Conservation (phyloP, 1,140 invertebrate genomes). For the honey bee (Apis mellifera) region Amel_HAv3.1 CM009943.2:6126001-6126500, state of each 20-base stretch:
- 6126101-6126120: neutral
- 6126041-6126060: conserved; percentile 55
- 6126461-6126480: neutral
- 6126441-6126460: neutral
- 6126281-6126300: neutral
- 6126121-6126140: neutral
- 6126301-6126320: neutral
- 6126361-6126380: neutral
- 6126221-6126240: neutral
- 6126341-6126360: neutral
- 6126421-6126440: neutral
- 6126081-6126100: conserved; percentile 55
- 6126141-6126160: neutral
- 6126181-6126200: too few relatives aligned
- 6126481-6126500: too few relatives aligned
- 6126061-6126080: conserved; percentile 68
- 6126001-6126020: conserved; percentile 86
- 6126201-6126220: too few relatives aligned
- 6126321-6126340: too few relatives aligned
- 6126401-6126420: neutral
- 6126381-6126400: too few relatives aligned
- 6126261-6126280: neutral
- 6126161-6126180: neutral
- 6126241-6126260: neutral
- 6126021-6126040: conserved; percentile 79